These are phyloP conservation scores for Bungarus multicinctus DNA, from an alignment of 2,113 vertebrate genomes.

Conservation along the genomic window DNA sequence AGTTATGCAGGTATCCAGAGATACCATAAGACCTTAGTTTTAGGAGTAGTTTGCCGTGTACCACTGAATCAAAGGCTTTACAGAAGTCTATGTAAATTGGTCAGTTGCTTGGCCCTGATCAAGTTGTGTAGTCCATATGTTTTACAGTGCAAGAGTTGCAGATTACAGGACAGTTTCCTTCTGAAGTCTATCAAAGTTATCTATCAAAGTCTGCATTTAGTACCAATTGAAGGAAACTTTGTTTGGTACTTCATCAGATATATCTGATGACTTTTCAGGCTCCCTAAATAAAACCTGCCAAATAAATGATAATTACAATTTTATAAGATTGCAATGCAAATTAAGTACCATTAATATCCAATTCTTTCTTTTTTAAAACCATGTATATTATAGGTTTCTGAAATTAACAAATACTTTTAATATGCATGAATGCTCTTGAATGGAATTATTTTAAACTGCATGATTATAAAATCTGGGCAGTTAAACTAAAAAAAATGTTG, in stretches of 20 bases:
- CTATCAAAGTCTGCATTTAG: background rate
- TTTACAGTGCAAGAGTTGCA: too few species aligned
- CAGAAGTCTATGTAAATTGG: too few species aligned
- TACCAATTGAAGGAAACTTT: conserved; percentile 6
- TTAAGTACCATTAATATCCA: background rate
- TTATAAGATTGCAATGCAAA: background rate
- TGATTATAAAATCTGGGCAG: conserved; percentile 35
- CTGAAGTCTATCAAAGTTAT: too few species aligned
- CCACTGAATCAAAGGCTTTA: too few species aligned
- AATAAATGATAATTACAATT: conserved; percentile 26
- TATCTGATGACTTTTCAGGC: conserved; percentile 12
- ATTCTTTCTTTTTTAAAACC: background rate
- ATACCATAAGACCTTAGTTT: too few species aligned
- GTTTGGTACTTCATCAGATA: conserved; percentile 6
- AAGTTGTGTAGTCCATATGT: too few species aligned
- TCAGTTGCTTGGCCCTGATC: too few species aligned
- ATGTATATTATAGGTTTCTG: conserved; percentile 29
- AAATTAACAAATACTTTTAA: conserved; percentile 1
- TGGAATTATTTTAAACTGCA: background rate
- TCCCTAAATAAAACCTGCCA: background rate
- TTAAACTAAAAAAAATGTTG: background rate
- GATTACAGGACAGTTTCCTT: too few species aligned
- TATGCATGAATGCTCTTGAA: background rate
- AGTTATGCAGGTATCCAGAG: too few species aligned
- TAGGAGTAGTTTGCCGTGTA: too few species aligned